These are phyloP conservation scores for Pterocles orientalis DNA, from an alignment of 2,113 vertebrate species.

Conservation along the genomic window DNA sequence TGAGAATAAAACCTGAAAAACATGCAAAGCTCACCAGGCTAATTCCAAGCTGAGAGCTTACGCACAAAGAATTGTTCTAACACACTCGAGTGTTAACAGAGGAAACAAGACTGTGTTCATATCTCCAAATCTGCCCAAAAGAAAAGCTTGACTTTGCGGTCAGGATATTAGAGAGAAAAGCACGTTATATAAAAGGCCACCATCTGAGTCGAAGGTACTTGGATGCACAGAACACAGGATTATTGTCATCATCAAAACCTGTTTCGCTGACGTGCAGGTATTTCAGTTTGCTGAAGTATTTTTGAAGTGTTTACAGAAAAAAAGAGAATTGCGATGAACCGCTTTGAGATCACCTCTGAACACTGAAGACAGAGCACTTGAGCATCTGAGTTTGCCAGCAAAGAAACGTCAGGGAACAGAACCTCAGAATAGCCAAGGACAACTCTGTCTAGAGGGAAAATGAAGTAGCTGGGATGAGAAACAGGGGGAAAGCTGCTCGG, in stretches of 20 bases:
- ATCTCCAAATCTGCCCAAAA: background rate
- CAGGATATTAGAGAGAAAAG: background rate
- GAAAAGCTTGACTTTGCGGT: background rate
- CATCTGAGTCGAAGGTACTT: background rate
- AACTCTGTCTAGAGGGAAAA: background rate
- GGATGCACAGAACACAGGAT: background rate
- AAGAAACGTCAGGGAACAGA: conserved; percentile 1
- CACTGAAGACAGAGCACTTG: background rate
- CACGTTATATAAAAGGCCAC: background rate
- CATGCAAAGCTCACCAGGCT: background rate
- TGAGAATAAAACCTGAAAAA: background rate
- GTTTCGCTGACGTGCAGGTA: background rate
- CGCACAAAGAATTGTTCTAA: background rate
- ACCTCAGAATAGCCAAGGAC: background rate
- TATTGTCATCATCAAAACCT: background rate
- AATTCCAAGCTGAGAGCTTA: background rate
- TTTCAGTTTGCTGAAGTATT: conserved; percentile 25
- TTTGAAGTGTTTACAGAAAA: conserved; percentile 11
- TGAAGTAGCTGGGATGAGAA: background rate
- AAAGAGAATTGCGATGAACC: background rate
- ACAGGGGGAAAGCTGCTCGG: background rate
- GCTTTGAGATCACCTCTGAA: background rate
- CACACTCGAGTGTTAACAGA: background rate
- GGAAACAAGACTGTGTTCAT: background rate
- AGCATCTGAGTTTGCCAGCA: background rate